Conservation (phyloP, 2,888 invertebrate genomes). For the Drosophila tripunctata region DNA sequence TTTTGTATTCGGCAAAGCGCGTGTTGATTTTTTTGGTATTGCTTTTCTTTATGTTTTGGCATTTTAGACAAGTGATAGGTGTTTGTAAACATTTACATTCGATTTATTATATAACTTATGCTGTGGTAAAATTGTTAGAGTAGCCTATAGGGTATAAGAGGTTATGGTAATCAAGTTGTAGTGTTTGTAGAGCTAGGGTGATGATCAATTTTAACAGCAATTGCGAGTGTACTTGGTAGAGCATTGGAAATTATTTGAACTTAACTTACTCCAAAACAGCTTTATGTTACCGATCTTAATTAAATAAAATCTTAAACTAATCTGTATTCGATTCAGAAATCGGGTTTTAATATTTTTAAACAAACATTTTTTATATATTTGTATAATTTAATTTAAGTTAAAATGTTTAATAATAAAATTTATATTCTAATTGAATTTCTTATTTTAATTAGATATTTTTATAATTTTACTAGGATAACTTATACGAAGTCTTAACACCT, state of each 20-base stretch:
- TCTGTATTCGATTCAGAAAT: no score
- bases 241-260: no score
- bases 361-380: no score
- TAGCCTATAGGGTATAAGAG: no score
- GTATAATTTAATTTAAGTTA: no score
- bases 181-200: background rate
- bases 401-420: background rate
- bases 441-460: background rate
- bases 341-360: no score
- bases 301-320: no score
- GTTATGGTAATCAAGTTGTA: background rate
- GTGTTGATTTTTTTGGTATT: constrained; percentile 1
- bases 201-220: background rate
- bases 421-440: no score
- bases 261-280: no score
- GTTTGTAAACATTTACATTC: constrained; percentile 23
- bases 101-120: constrained; percentile 16
- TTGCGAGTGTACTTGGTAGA: background rate
- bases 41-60: constrained; percentile 6
- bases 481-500: background rate
- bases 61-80: no score
- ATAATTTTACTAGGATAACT: background rate
- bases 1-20: background rate
- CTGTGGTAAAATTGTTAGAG: constrained; percentile 12
- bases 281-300: no score